phyloP scores from a whole-genome alignment of 1,140 invertebrate species.

The Cardiocondyla obscurior region DNA sequence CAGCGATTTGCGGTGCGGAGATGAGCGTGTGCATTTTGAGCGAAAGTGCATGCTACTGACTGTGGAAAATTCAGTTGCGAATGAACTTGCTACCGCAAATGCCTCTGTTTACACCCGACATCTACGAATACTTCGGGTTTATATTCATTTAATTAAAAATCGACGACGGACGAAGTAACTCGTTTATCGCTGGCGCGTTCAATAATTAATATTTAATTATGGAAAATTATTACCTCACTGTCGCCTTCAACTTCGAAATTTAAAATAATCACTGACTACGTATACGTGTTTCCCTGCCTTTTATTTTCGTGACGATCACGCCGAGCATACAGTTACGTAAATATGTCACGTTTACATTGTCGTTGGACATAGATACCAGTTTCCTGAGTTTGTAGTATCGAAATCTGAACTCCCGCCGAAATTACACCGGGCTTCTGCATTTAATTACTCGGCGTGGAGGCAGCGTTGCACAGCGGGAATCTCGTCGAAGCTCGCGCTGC shows the following conservation, averaged over 20 bases:
- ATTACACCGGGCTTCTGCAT: conserved; percentile 46
- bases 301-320: background rate
- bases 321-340: background rate
- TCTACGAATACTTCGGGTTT: background rate
- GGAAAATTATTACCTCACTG: background rate
- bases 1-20: conserved; percentile 28
- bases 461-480: conserved; percentile 14
- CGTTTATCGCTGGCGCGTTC: background rate
- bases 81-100: background rate
- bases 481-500: conserved; percentile 23
- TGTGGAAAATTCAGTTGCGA: conserved; percentile 16
- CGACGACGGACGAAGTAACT: background rate
- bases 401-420: conserved; percentile 40
- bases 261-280: background rate
- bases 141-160: background rate
- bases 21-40: background rate
- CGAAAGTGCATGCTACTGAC: conserved; percentile 21
- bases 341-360: conserved; percentile 10
- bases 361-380: background rate
- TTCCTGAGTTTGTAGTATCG: conserved; percentile 20
- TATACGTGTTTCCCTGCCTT: background rate
- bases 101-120: background rate
- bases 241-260: background rate
- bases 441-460: conserved; percentile 23
- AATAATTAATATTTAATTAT: background rate